These are phyloP conservation scores for Meloidogyne hapla DNA, from an alignment of 1,140 invertebrate genomes.

Conservation along the genomic window DNA sequence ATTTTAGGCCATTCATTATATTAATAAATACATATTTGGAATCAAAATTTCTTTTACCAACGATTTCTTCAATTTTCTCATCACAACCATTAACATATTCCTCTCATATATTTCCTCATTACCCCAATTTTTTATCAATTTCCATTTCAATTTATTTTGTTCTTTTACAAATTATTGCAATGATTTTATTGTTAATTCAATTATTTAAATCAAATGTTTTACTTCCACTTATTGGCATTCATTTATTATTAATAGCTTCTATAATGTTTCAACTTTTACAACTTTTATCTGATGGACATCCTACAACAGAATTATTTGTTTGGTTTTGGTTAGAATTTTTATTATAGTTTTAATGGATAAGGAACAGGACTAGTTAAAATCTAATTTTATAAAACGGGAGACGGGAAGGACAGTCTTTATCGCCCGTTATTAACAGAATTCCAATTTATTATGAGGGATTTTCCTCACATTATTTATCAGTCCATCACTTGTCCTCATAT, in stretches of 20 bases:
- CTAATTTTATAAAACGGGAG: too few species aligned
- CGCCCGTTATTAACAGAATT: too few species aligned
- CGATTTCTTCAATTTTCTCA: neutral
- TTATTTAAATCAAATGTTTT: slow-evolving; percentile 1
- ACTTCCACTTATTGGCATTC: neutral
- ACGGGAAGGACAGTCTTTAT: too few species aligned
- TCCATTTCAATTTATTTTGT: slow-evolving; percentile 14
- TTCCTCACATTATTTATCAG: too few species aligned
- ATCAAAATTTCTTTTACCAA: neutral
- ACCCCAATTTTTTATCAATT: neutral
- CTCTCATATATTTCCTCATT: neutral
- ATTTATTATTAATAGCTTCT: slow-evolving; percentile 13
- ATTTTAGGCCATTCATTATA: slow-evolving; percentile 5
- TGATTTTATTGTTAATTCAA: slow-evolving; percentile 1
- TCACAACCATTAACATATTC: neutral
- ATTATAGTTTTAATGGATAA: too few species aligned
- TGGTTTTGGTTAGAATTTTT: slow-evolving; percentile 17
- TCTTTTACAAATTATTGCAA: slow-evolving; percentile 15
- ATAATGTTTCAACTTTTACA: slow-evolving; percentile 23
- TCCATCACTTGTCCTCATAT: too few species aligned
- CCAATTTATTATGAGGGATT: too few species aligned
- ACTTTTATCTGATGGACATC: neutral
- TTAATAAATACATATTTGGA: slow-evolving; percentile 20
- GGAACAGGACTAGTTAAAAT: too few species aligned
- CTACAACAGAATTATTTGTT: slow-evolving; percentile 15